These are phyloP conservation scores for Doris montereyensis DNA, from an alignment of 2,888 invertebrate species.

Conservation along the genomic window DNA sequence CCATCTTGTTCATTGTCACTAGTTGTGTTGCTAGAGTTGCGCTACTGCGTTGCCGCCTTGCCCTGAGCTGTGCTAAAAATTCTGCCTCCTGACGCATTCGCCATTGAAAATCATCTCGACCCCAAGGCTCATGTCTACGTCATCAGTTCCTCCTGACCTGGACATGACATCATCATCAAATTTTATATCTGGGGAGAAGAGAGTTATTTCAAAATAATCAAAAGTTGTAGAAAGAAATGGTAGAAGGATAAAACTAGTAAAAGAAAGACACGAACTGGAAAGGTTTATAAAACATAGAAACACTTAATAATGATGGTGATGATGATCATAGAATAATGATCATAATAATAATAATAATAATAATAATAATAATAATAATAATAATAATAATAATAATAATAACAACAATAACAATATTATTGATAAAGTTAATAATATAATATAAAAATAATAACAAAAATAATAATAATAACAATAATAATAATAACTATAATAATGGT, in stretches of 20 bases:
- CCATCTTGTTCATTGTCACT: constrained; percentile 55
- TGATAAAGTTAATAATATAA: not conserved
- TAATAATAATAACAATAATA: not conserved
- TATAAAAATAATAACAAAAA: not conserved
- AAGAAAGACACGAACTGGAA: too few species aligned
- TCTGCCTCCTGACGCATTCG: constrained; percentile 66
- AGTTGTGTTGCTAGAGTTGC: constrained; percentile 58
- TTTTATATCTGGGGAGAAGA: constrained; percentile 37
- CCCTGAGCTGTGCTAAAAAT: constrained; percentile 65
- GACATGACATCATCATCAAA: constrained; percentile 46
- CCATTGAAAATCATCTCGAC: constrained; percentile 68
- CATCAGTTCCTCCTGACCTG: constrained; percentile 54
- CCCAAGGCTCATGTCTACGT: constrained; percentile 58
- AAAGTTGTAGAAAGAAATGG: too few species aligned
- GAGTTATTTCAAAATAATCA: too few species aligned
- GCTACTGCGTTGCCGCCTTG: constrained; percentile 54
- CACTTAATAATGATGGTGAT: too few species aligned
- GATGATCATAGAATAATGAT: too few species aligned
- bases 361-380: too few species aligned
- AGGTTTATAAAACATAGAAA: too few species aligned
- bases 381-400: too few species aligned
- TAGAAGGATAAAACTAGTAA: too few species aligned
- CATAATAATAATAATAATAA: too few species aligned
- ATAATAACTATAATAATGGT: not conserved
- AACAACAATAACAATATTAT: too few species aligned